phyloP scores from a whole-genome alignment of 2,797 vertebrate species.

The Acanthurus leucopareius region DNA sequence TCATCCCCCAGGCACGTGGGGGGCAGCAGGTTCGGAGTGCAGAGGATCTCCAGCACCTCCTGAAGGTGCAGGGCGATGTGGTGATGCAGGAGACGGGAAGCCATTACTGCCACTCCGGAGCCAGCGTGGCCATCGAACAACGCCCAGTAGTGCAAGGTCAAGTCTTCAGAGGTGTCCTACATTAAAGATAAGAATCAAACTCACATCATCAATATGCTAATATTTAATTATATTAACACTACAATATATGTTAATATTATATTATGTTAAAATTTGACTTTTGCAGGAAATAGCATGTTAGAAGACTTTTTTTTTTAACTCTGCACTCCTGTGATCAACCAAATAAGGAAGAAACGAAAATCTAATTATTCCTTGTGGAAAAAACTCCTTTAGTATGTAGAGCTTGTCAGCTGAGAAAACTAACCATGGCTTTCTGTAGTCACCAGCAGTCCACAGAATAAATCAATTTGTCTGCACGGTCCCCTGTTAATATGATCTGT shows the following conservation, averaged over 20 bases:
- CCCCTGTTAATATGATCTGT: too few relatives aligned
- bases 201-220: neutral
- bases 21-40: constrained; percentile 85
- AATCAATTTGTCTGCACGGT: too few relatives aligned
- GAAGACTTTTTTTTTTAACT: neutral
- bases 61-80: constrained; percentile 94
- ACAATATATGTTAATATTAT: too few relatives aligned
- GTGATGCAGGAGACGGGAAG: constrained; percentile 92
- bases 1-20: constrained; percentile 95
- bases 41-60: constrained; percentile 93
- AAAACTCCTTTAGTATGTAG: neutral
- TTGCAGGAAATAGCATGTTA: neutral
- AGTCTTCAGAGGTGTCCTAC: constrained; percentile 87
- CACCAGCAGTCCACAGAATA: neutral
- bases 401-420: neutral
- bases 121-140: constrained; percentile 97
- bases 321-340: neutral
- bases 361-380: neutral
- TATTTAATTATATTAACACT: too few relatives aligned
- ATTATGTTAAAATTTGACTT: neutral
- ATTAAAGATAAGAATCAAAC: constrained; percentile 4
- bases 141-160: constrained; percentile 95
- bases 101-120: constrained; percentile 92
- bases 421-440: neutral
- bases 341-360: neutral